A percentile compares a stretch with the other conserved stretches of the same genome.
These are phyloP conservation scores for Oreochromis mossambicus DNA, from an alignment of 2,797 vertebrate species.

Conservation along the genomic window DNA sequence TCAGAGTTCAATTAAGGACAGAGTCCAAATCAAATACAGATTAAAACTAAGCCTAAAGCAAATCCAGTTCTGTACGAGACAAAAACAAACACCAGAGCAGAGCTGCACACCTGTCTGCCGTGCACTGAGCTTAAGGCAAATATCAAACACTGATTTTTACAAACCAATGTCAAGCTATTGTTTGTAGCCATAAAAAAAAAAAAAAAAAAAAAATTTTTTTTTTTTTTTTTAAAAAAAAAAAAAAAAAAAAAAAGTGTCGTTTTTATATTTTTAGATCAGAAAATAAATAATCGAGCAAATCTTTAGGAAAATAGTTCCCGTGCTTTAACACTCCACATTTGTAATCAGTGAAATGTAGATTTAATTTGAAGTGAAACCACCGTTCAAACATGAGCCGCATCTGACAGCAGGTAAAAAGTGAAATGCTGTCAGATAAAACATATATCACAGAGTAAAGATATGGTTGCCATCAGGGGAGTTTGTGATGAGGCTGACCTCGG, in stretches of 20 bases:
- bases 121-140: background rate
- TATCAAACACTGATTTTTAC: background rate
- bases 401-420: background rate
- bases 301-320: background rate
- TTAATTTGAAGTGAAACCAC: background rate
- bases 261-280: background rate
- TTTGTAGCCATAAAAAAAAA: background rate
- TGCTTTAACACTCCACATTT: background rate
- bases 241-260: background rate
- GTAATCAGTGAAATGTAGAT: background rate
- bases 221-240: background rate
- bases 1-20: background rate
- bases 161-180: background rate
- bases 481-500: slow-evolving; percentile 23
- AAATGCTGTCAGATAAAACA: background rate
- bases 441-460: slow-evolving; percentile 9
- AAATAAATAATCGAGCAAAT: background rate
- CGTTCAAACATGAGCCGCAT: background rate
- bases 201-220: background rate
- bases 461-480: background rate
- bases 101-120: background rate
- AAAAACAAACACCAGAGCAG: background rate
- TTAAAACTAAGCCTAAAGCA: background rate
- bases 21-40: background rate
- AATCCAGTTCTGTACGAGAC: background rate